These are phyloP conservation scores for Drymodes brunneopygia DNA, from an alignment of 2,113 vertebrate genomes.

Conservation along the genomic window DNA sequence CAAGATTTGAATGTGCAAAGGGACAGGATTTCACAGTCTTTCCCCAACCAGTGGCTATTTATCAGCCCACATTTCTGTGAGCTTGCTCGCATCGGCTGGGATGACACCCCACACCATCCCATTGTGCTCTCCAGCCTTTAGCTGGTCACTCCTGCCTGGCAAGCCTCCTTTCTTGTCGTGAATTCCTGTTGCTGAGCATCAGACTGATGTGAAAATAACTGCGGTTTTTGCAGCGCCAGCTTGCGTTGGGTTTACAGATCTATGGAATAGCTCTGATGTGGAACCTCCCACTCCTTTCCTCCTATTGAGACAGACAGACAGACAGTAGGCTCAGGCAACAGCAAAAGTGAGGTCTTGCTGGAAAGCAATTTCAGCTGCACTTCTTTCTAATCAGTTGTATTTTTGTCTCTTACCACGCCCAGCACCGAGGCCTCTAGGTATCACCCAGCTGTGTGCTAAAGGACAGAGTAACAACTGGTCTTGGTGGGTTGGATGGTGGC, in stretches of 20 bases:
- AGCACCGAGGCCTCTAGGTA: not conserved
- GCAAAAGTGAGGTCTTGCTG: not conserved
- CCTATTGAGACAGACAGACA: not conserved
- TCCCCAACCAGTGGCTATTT: not conserved
- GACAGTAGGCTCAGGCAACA: not conserved
- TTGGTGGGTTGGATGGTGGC: not conserved
- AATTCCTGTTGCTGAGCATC: not conserved
- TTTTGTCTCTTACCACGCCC: not conserved
- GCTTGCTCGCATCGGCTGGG: rapidly evolving
- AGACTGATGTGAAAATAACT: not conserved
- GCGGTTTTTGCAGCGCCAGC: not conserved
- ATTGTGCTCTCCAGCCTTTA: not conserved
- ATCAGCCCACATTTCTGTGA: not conserved
- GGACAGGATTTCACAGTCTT: not conserved
- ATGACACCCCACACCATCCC: not conserved
- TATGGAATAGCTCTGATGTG: not conserved
- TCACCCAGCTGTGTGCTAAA: not conserved
- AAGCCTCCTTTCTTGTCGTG: not conserved
- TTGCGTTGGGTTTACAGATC: not conserved
- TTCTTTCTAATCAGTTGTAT: not conserved
- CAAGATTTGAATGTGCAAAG: not conserved
- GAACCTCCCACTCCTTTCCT: not conserved
- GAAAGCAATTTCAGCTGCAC: not conserved
- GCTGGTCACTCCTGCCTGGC: not conserved
- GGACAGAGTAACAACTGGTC: not conserved